Percentiles rank a stretch among this genome's conserved stretches.
These are phyloP conservation scores for Hoplodrina ambigua DNA, from an alignment of 2,888 invertebrate genomes.

Conservation along the genomic window DNA sequence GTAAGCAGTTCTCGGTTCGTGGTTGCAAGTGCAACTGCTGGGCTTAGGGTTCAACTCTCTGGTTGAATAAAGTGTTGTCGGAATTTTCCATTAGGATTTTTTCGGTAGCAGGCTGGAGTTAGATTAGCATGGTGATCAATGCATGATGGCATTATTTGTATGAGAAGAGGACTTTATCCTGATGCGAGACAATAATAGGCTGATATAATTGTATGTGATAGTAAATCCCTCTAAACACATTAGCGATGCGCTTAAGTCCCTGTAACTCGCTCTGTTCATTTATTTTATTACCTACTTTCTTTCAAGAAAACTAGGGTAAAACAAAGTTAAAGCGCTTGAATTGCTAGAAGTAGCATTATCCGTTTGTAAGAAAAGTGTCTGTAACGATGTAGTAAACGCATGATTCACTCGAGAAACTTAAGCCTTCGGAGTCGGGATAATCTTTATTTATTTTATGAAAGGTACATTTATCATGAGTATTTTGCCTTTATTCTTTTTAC, in stretches of 20 bases:
- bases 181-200: no score
- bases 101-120: no score
- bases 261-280: slow-evolving; percentile 26
- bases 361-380: slow-evolving; percentile 32
- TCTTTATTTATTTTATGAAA: slow-evolving; percentile 12
- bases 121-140: no score
- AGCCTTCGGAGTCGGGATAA: slow-evolving; percentile 1
- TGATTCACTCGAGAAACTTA: slow-evolving; percentile 28
- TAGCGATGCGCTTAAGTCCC: slow-evolving; percentile 1
- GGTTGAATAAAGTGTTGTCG: no score
- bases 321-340: slow-evolving; percentile 42
- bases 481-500: not conserved
- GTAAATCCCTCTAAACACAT: not conserved
- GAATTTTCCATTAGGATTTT: no score
- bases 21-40: no score
- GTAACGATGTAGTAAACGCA: slow-evolving; percentile 24
- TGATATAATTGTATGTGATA: no score
- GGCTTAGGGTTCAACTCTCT: no score
- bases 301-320: slow-evolving; percentile 27
- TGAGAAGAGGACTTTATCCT: no score
- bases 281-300: slow-evolving; percentile 35
- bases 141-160: no score
- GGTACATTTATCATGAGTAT: not conserved
- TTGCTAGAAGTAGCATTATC: slow-evolving; percentile 36
- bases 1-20: no score